Percentiles rank a stretch among this genome's conserved stretches.
Evolutionary conservation across 2,888 invertebrate genomes (phyloP).

Genomic region (Pachydiplax longipennis): DNA sequence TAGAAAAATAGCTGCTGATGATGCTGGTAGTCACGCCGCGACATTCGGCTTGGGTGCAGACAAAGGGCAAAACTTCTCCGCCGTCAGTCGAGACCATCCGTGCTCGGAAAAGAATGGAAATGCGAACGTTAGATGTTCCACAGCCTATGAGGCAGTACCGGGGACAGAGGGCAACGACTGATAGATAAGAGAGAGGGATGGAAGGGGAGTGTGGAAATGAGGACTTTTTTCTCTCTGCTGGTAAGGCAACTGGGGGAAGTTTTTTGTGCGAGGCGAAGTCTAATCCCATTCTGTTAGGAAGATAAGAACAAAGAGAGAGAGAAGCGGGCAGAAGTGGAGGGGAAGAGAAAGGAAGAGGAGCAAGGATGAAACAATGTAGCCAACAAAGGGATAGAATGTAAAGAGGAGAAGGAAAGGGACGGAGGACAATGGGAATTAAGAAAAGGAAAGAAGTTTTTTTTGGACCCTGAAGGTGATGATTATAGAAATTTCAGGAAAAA

Average conservation of each 20-base stretch:
- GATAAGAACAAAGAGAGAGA: slow-evolving; percentile 14
- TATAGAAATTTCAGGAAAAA: too few relatives aligned
- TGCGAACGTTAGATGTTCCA: background rate
- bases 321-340: background rate
- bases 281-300: slow-evolving; percentile 35
- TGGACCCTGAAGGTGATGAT: too few relatives aligned
- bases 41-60: background rate
- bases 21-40: too few relatives aligned
- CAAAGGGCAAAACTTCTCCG: background rate
- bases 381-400: background rate
- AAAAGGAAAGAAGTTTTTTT: background rate
- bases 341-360: background rate
- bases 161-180: background rate
- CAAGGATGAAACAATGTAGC: background rate
- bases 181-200: background rate
- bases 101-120: background rate
- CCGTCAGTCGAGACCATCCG: background rate
- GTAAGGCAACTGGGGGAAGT: background rate
- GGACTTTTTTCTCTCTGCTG: background rate
- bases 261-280: background rate
- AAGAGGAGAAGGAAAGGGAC: background rate
- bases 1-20: too few relatives aligned
- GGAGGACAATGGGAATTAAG: background rate
- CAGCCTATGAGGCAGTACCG: background rate
- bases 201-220: slow-evolving; percentile 3